These are phyloP conservation scores for Darevskia mixta DNA, from an alignment of 2,797 vertebrate species.

Conservation along the genomic window DNA sequence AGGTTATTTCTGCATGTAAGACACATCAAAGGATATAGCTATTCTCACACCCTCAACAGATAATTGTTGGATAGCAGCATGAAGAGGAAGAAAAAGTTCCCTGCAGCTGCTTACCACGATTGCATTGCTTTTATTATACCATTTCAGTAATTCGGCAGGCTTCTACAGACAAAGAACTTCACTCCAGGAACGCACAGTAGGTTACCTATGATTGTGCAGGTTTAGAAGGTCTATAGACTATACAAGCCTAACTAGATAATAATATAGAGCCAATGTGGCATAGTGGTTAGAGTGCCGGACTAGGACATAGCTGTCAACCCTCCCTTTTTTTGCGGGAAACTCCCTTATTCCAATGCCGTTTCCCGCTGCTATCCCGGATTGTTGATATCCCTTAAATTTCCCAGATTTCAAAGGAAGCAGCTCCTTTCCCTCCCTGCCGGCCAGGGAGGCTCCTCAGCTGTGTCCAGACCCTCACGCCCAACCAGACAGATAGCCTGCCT, in stretches of 20 bases:
- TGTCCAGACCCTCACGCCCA: no score
- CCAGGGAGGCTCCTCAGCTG: no score
- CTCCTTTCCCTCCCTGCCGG: no score
- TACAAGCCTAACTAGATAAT: background rate
- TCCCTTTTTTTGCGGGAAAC: no score
- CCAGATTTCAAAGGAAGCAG: no score
- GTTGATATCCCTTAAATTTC: no score
- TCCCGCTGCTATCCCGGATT: no score
- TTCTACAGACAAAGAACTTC: conserved; percentile 46
- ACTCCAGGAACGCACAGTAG: conserved; percentile 21
- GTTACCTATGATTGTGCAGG: conserved; percentile 6
- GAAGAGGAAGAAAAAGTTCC: conserved; percentile 39
- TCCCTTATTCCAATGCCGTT: no score
- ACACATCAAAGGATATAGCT: conserved; percentile 47
- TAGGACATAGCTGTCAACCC: no score
- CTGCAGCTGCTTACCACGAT: conserved; percentile 35
- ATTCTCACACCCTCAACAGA: conserved; percentile 49
- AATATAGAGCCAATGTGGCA: background rate
- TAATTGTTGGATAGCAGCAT: conserved; percentile 48
- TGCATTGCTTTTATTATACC: conserved; percentile 47
- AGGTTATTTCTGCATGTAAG: conserved; percentile 26
- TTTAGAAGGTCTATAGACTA: conserved; percentile 15
- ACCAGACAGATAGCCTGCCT: no score
- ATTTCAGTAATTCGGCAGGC: conserved; percentile 29
- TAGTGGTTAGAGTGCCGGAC: no score